Conservation (phyloP, 2,797 vertebrate genomes). For the Acanthurus lineatus region DNA sequence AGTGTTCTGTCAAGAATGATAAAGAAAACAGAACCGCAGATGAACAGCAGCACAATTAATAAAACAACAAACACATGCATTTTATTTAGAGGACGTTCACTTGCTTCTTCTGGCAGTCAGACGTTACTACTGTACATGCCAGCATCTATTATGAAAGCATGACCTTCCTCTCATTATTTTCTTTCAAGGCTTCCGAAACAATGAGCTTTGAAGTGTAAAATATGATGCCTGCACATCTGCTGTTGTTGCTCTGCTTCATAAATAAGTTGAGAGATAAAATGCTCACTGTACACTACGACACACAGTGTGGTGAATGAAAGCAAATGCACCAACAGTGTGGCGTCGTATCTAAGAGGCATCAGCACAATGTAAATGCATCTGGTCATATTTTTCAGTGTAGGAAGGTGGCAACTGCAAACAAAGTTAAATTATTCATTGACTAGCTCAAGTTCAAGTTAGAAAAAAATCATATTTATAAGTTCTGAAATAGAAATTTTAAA, state of each 20-base stretch:
- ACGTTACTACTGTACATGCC: conserved; percentile 17
- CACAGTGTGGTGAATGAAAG: conserved; percentile 1
- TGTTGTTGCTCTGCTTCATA: conserved; percentile 25
- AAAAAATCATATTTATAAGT: no score
- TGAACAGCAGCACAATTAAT: not conserved
- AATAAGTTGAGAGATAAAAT: conserved; percentile 49
- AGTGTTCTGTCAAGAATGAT: not conserved
- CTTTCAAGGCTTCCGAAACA: conserved; percentile 53
- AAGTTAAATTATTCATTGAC: conserved; percentile 10
- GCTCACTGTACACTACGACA: conserved; percentile 4
- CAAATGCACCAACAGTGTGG: conserved; percentile 14
- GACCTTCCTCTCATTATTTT: conserved; percentile 49
- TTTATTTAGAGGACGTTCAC: conserved; percentile 8
- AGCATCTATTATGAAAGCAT: conserved; percentile 56
- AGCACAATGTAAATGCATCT: not conserved
- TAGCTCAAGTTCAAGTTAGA: no score
- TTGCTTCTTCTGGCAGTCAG: conserved; percentile 20
- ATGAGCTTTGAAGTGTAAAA: conserved; percentile 77
- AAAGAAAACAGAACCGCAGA: not conserved
- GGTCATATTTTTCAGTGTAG: not conserved
- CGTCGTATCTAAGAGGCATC: conserved; percentile 1
- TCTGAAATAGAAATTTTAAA: no score
- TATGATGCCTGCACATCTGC: conserved; percentile 52
- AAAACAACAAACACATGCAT: not conserved
- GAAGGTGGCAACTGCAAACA: not conserved